Conservation (phyloP, 2,113 vertebrate genomes). For the Alligator sinensis region DNA sequence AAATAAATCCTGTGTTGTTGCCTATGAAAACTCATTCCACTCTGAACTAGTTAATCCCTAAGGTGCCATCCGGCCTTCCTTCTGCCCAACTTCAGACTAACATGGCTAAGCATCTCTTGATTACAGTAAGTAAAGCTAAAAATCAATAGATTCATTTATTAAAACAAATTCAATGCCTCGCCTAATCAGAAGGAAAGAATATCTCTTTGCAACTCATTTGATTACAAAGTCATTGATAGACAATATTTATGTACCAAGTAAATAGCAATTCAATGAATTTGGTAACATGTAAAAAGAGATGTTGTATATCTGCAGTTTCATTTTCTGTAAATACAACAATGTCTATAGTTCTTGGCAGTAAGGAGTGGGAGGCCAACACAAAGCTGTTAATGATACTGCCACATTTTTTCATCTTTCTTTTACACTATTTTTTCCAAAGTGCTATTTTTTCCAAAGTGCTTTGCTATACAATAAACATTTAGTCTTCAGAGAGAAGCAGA, state of each 20-base stretch:
- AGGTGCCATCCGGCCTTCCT: too few species aligned
- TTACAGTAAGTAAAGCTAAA: constrained; percentile 46
- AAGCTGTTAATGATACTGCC: not conserved
- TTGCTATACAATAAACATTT: constrained; percentile 57
- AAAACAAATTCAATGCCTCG: constrained; percentile 54
- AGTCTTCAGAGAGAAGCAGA: constrained; percentile 48
- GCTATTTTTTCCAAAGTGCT: constrained; percentile 52
- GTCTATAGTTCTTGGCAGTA: constrained; percentile 7
- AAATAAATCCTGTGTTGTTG: too few species aligned
- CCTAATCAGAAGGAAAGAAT: constrained; percentile 56
- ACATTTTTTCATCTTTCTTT: constrained; percentile 32
- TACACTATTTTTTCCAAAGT: constrained; percentile 34
- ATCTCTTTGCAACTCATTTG: constrained; percentile 13
- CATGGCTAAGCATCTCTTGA: constrained; percentile 53
- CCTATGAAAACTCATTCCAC: too few species aligned
- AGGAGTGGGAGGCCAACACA: constrained; percentile 8
- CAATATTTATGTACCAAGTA: constrained; percentile 45
- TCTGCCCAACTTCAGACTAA: not conserved
- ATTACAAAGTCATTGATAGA: constrained; percentile 49
- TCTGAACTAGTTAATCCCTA: too few species aligned
- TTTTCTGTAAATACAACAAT: constrained; percentile 44
- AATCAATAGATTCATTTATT: constrained; percentile 59
- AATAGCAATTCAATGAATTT: constrained; percentile 41
- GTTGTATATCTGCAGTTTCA: constrained; percentile 42
- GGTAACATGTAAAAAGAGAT: constrained; percentile 50